Percentiles rank a stretch among this genome's conserved stretches.
Evolutionary conservation across 2,113 vertebrate species (phyloP).

Genomic region (Semicossyphus pulcher): DNA sequence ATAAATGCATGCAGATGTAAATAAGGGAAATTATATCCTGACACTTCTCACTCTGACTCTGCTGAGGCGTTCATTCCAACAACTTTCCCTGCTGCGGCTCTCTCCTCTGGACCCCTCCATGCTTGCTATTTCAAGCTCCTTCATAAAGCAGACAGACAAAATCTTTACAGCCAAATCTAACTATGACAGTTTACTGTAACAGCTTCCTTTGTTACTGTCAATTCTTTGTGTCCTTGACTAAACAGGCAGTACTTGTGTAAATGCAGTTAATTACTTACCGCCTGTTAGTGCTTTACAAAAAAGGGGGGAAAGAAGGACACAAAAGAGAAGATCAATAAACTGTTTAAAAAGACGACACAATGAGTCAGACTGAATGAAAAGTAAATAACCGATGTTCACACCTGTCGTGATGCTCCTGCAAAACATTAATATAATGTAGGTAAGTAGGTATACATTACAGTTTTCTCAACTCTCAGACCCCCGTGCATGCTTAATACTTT

Average conservation of each 20-base stretch:
- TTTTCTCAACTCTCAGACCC: not conserved
- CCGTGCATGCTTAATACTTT: slow-evolving; percentile 2
- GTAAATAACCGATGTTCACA: not conserved
- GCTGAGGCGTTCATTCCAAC: not conserved
- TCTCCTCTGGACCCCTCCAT: too few species aligned
- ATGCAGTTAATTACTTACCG: not conserved
- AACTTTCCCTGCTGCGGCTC: not conserved
- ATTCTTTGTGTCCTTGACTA: not conserved
- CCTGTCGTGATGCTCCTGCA: not conserved
- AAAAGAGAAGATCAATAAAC: not conserved
- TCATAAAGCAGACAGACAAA: not conserved
- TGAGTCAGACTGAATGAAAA: not conserved
- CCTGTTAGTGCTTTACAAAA: not conserved
- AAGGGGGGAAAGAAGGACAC: not conserved
- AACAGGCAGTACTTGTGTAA: not conserved
- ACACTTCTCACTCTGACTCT: not conserved
- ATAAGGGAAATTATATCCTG: not conserved
- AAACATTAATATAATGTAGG: not conserved
- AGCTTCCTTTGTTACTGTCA: not conserved
- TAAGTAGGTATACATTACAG: slow-evolving; percentile 6
- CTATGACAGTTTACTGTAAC: too few species aligned
- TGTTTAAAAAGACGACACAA: not conserved
- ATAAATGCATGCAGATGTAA: not conserved
- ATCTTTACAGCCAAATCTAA: not conserved
- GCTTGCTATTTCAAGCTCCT: too few species aligned